phyloP scores from a whole-genome alignment of 1,140 invertebrate genomes.

The Pollicipes pollicipes region DNA sequence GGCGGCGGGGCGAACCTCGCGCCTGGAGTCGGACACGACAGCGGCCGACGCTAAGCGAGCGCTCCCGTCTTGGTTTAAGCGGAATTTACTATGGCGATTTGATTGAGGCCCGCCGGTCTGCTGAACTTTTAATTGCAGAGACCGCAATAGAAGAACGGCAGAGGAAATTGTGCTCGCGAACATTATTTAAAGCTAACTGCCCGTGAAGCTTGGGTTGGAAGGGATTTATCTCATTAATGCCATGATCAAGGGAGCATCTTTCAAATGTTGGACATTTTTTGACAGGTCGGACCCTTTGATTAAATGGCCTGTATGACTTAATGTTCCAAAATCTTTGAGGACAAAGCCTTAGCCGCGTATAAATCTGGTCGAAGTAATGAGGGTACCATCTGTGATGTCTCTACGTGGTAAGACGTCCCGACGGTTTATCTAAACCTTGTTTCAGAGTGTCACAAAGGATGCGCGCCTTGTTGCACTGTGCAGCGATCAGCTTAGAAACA shows the following conservation, averaged over 20 bases:
- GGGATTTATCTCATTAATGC: constrained; percentile 2
- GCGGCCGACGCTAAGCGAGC: too few species aligned
- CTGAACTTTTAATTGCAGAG: background rate
- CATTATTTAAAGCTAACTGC: background rate
- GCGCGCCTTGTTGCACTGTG: too few species aligned
- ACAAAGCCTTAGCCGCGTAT: background rate
- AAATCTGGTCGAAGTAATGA: too few species aligned
- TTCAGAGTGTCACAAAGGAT: too few species aligned
- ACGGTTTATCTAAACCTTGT: too few species aligned
- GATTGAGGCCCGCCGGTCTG: constrained; percentile 1
- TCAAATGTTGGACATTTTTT: constrained; percentile 2
- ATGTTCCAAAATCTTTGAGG: background rate
- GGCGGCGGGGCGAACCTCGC: too few species aligned
- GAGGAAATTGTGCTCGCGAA: background rate
- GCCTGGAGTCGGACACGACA: background rate
- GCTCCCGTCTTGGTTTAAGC: background rate
- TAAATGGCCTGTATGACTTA: background rate
- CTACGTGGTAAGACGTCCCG: too few species aligned
- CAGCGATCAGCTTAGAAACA: too few species aligned
- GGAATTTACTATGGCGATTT: background rate
- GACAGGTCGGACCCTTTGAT: background rate
- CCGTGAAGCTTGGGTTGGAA: background rate
- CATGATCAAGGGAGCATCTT: constrained; percentile 1
- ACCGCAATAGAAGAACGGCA: background rate
- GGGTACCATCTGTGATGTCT: too few species aligned